phyloP scores from a whole-genome alignment of 2,888 invertebrate species.

The Girardia tigrina region DNA sequence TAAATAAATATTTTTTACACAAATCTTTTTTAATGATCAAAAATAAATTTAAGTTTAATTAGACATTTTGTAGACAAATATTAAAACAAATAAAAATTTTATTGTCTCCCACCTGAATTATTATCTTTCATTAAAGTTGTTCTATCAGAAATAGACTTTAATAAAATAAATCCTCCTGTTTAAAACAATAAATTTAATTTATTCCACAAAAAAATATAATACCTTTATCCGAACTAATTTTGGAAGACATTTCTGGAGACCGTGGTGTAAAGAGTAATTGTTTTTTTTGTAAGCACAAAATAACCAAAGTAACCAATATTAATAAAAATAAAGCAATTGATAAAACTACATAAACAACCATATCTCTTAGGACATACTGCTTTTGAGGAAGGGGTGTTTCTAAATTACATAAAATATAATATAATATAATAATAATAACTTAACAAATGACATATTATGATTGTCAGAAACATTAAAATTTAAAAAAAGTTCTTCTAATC shows the following conservation, averaged over 20 bases:
- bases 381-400: not conserved
- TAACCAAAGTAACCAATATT: not conserved
- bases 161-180: not conserved
- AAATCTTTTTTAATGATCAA: too few species aligned
- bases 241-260: not conserved
- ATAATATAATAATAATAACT: too few species aligned
- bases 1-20: too few species aligned
- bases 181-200: not conserved
- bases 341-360: slow-evolving; percentile 11
- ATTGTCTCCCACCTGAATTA: not conserved
- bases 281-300: slow-evolving; percentile 1
- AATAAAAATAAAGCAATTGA: not conserved
- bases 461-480: too few species aligned
- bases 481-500: too few species aligned
- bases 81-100: too few species aligned
- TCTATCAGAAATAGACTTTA: not conserved
- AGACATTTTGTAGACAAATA: too few species aligned
- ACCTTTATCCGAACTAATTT: not conserved
- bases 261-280: not conserved
- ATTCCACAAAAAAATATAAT: too few species aligned
- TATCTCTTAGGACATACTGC: not conserved
- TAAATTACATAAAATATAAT: too few species aligned
- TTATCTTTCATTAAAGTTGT: not conserved
- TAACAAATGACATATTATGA: too few species aligned
- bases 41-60: too few species aligned